Evolutionary conservation across 2,113 vertebrate genomes (phyloP).

Genomic region (Cyanistes caeruleus): DNA sequence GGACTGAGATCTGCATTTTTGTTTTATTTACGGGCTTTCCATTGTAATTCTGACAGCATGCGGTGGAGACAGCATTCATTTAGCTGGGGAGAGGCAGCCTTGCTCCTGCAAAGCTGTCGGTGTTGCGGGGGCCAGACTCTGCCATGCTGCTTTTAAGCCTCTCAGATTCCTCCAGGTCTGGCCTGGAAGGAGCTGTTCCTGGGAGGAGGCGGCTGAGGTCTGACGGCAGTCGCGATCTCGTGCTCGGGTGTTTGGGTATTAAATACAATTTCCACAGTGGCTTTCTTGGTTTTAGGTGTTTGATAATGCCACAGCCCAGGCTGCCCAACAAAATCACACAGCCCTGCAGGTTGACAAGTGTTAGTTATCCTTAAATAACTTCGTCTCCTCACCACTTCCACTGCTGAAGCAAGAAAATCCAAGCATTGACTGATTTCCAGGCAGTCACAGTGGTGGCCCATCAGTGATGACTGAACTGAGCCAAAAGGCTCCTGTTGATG

Average conservation of each 20-base stretch:
- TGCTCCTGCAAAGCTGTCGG: background rate
- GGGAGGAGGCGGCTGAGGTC: background rate
- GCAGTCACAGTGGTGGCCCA: background rate
- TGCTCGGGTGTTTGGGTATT: background rate
- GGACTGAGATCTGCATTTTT: slow-evolving; percentile 39
- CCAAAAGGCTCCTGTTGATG: slow-evolving; percentile 29
- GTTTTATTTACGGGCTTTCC: slow-evolving; percentile 39
- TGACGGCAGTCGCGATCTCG: accelerated
- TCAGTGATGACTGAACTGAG: background rate
- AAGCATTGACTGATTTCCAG: slow-evolving; percentile 25
- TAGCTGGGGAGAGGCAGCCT: background rate
- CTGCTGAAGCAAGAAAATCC: background rate
- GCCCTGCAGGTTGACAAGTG: background rate
- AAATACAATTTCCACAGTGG: background rate
- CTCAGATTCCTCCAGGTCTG: background rate
- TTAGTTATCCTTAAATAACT: slow-evolving; percentile 5
- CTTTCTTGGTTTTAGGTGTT: background rate
- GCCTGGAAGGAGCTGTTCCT: background rate
- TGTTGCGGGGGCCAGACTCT: background rate
- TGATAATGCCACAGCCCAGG: background rate
- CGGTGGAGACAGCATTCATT: background rate
- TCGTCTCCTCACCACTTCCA: background rate
- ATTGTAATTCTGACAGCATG: slow-evolving; percentile 25
- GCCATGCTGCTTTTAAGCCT: background rate
- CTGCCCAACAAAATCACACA: background rate